Evolutionary conservation across 2,797 vertebrate genomes (phyloP).

Genomic region (Adelosebastes latens): DNA sequence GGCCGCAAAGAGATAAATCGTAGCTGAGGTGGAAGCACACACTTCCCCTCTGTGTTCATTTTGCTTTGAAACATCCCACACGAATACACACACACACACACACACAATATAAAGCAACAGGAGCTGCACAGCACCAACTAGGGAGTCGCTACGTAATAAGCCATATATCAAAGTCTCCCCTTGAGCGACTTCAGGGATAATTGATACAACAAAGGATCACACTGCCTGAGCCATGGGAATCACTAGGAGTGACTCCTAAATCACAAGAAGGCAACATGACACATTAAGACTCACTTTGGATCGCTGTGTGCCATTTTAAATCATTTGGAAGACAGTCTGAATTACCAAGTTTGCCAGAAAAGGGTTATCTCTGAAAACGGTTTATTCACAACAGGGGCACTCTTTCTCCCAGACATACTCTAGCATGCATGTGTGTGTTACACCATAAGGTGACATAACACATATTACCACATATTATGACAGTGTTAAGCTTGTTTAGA

Average conservation of each 20-base stretch:
- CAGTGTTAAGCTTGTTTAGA: not conserved
- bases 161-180: constrained; percentile 66
- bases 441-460: not conserved
- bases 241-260: constrained; percentile 44
- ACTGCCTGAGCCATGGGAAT: constrained; percentile 48
- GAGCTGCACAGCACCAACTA: constrained; percentile 25
- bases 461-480: not conserved
- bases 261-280: constrained; percentile 40
- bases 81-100: not conserved
- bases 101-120: constrained; percentile 15
- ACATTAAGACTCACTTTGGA: constrained; percentile 37
- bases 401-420: not conserved
- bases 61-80: constrained; percentile 18
- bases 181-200: constrained; percentile 62
- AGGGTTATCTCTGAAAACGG: not conserved
- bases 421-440: not conserved
- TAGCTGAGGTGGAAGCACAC: not conserved
- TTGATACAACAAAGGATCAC: constrained; percentile 65
- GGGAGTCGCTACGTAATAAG: constrained; percentile 53
- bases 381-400: not conserved
- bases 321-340: constrained; percentile 25
- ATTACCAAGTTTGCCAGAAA: constrained; percentile 25
- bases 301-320: constrained; percentile 24
- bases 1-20: constrained; percentile 1
- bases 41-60: constrained; percentile 9